Percentiles rank a stretch among this genome's conserved stretches.
phyloP scores from a whole-genome alignment of 2,888 invertebrate genomes.

The Crossocerus cetratus region DNA sequence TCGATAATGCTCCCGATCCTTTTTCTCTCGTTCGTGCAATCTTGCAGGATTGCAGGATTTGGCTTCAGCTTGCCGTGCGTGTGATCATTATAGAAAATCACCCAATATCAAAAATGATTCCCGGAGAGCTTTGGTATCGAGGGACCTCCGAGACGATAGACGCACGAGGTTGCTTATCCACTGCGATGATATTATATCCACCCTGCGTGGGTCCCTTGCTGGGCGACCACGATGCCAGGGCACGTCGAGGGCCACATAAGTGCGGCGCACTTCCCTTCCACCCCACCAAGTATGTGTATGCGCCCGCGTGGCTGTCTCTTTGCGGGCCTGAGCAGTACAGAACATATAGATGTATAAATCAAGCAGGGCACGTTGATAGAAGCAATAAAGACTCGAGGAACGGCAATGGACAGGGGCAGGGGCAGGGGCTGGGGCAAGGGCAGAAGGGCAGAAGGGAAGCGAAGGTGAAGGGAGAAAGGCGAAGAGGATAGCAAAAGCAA shows the following conservation, averaged over 20 bases:
- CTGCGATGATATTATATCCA: conserved; percentile 54
- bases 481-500: conserved; percentile 21
- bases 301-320: conserved; percentile 17
- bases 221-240: conserved; percentile 31
- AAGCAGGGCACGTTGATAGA: conserved; percentile 70
- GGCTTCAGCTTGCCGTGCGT: too few relatives aligned
- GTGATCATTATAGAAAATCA: too few relatives aligned
- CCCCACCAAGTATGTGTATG: conserved; percentile 8
- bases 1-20: too few relatives aligned
- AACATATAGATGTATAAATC: conserved; percentile 70
- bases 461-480: background rate
- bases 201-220: conserved; percentile 38
- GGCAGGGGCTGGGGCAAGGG: conserved; percentile 30
- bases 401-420: conserved; percentile 51
- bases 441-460: conserved; percentile 9
- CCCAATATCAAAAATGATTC: conserved; percentile 38
- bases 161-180: conserved; percentile 38
- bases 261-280: conserved; percentile 17
- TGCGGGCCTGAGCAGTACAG: conserved; percentile 52
- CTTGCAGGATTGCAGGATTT: too few relatives aligned
- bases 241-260: conserved; percentile 26
- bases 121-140: conserved; percentile 17
- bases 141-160: conserved; percentile 14
- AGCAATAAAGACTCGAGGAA: conserved; percentile 69
- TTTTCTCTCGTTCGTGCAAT: too few relatives aligned